Evolutionary conservation across 1,140 invertebrate species (phyloP).

Genomic region (Bombus cullumanus): DNA sequence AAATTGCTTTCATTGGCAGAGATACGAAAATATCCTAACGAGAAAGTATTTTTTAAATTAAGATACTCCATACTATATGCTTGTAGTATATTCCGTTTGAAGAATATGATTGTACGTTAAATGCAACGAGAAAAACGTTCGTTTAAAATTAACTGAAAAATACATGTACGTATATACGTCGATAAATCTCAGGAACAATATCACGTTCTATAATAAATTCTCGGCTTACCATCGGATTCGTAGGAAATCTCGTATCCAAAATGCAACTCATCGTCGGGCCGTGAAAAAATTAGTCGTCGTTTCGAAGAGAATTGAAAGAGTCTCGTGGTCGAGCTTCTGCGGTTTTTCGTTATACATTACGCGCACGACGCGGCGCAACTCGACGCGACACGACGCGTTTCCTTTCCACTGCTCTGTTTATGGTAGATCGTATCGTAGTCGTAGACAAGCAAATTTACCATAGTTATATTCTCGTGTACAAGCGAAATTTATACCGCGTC

Average conservation of each 20-base stretch:
- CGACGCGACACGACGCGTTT: not conserved
- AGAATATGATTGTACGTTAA: not conserved
- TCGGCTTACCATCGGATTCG: slow-evolving; percentile 18
- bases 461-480: not conserved
- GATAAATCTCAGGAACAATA: slow-evolving; percentile 23
- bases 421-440: slow-evolving; percentile 13
- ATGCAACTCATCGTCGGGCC: not conserved
- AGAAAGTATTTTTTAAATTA: no score
- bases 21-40: not conserved
- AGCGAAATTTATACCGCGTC: not conserved
- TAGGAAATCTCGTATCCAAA: slow-evolving; percentile 22
- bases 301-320: not conserved
- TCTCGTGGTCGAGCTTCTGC: not conserved
- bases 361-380: not conserved
- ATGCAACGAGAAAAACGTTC: not conserved
- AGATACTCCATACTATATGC: not conserved
- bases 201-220: slow-evolving; percentile 22
- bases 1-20: not conserved
- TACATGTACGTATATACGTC: not conserved
- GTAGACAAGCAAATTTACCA: not conserved
- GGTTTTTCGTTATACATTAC: not conserved
- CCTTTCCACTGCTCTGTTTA: slow-evolving; percentile 26
- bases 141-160: not conserved
- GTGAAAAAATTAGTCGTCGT: slow-evolving; percentile 4
- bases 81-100: not conserved